A percentile compares a stretch with the other conserved stretches of the same genome.
phyloP scores from a whole-genome alignment of 2,113 vertebrate species.

The Centrocercus urophasianus region DNA sequence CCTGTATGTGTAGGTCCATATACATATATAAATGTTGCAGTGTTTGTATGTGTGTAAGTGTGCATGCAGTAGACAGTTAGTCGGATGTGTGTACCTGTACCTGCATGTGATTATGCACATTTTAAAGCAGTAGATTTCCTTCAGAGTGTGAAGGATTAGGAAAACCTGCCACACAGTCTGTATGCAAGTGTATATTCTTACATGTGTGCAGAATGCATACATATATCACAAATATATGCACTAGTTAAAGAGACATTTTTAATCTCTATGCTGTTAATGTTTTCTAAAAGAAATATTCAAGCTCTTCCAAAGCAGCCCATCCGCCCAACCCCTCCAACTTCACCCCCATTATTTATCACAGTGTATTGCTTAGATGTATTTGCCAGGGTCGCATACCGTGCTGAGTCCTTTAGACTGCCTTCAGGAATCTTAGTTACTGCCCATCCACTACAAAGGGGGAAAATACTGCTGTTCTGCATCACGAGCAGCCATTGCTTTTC shows the following conservation, averaged over 20 bases:
- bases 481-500: not conserved
- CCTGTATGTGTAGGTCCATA: not conserved
- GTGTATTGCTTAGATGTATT: conserved; percentile 4
- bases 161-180: not conserved
- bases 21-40: not conserved
- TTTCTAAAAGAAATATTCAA: not conserved
- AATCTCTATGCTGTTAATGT: not conserved
- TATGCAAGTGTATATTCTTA: not conserved
- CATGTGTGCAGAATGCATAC: not conserved
- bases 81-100: not conserved
- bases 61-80: not conserved
- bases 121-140: not conserved
- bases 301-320: not conserved
- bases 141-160: not conserved
- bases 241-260: not conserved
- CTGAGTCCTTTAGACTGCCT: not conserved
- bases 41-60: not conserved
- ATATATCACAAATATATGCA: not conserved
- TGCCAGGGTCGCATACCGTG: conserved; percentile 32
- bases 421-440: conserved; percentile 38
- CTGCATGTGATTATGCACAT: not conserved
- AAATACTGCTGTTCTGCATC: conserved; percentile 15
- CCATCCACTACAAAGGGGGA: not conserved
- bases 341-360: conserved; percentile 1
- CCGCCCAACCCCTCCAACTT: accelerated